A percentile compares a stretch with the other conserved stretches of the same genome.
These are phyloP conservation scores for Zapus hudsonius DNA, from an alignment of 2,113 vertebrate species.

Conservation along the genomic window DNA sequence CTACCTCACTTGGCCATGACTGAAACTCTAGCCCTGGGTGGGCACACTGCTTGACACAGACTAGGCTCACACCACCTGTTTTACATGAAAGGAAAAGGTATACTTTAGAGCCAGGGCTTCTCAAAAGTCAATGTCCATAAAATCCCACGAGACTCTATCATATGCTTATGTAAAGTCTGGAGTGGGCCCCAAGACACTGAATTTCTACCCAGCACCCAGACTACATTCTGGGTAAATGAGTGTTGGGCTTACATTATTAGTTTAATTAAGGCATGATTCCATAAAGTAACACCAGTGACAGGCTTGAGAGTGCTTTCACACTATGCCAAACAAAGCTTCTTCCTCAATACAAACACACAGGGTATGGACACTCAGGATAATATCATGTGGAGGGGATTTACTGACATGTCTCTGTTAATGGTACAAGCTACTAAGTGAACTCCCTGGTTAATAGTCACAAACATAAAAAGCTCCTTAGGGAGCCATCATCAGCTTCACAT, in stretches of 20 bases:
- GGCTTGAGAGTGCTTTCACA: background rate
- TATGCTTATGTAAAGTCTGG: background rate
- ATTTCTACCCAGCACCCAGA: background rate
- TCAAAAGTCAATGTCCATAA: background rate
- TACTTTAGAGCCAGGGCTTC: background rate
- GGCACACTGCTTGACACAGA: background rate
- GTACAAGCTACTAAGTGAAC: slow-evolving; percentile 20
- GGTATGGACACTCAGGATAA: background rate
- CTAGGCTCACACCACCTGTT: background rate
- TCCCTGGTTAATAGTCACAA: background rate
- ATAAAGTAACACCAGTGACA: background rate
- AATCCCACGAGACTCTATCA: background rate
- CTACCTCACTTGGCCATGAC: background rate
- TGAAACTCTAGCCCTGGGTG: background rate
- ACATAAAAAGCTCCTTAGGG: slow-evolving; percentile 57
- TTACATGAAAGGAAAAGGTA: background rate
- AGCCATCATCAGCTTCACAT: background rate
- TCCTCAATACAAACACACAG: background rate
- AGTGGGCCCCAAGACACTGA: background rate
- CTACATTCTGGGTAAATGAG: background rate
- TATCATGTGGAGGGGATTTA: background rate
- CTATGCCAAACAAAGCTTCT: no score
- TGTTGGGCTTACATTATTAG: background rate
- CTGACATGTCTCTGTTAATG: slow-evolving; percentile 1
- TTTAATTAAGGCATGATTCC: background rate